Evolutionary conservation across 1,140 invertebrate genomes (phyloP).

Genomic region (Atta colombica): DNA sequence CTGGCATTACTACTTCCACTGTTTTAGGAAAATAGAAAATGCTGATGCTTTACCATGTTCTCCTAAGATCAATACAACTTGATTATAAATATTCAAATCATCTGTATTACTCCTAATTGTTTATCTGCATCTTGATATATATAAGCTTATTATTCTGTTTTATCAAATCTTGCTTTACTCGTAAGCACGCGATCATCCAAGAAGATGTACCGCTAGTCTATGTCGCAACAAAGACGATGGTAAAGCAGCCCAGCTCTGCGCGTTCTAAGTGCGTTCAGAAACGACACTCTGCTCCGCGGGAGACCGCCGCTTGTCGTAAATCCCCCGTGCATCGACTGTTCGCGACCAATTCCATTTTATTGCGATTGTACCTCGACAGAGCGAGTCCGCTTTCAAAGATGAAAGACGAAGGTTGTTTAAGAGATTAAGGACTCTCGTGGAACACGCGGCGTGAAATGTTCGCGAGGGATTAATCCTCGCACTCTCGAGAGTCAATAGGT

Average conservation of each 20-base stretch:
- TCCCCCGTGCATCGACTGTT: constrained; percentile 33
- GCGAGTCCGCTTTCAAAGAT: constrained; percentile 34
- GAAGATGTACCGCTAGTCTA: constrained; percentile 59
- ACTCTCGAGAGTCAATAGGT: constrained; percentile 29
- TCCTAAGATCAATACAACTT: not conserved
- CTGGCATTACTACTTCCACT: not conserved
- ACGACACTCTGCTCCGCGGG: constrained; percentile 38
- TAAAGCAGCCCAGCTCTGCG: constrained; percentile 1
- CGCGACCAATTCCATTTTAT: constrained; percentile 49
- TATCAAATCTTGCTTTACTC: constrained; percentile 47
- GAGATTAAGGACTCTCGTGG: constrained; percentile 40
- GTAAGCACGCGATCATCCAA: constrained; percentile 2
- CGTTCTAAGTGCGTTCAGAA: constrained; percentile 41
- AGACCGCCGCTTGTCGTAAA: constrained; percentile 40
- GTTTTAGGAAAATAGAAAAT: not conserved
- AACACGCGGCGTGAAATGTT: constrained; percentile 13
- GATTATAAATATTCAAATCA: not conserved
- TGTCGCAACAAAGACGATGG: constrained; percentile 66
- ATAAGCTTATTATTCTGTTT: constrained; percentile 13
- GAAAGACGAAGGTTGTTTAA: constrained; percentile 43
- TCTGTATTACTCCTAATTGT: not conserved
- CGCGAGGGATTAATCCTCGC: constrained; percentile 34
- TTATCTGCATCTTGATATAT: not conserved
- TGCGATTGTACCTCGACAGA: constrained; percentile 40
- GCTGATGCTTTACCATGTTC: not conserved